Base-by-base conservation (phyloP, 2,888 invertebrate genomes). In the Euclidia mi region DNA sequence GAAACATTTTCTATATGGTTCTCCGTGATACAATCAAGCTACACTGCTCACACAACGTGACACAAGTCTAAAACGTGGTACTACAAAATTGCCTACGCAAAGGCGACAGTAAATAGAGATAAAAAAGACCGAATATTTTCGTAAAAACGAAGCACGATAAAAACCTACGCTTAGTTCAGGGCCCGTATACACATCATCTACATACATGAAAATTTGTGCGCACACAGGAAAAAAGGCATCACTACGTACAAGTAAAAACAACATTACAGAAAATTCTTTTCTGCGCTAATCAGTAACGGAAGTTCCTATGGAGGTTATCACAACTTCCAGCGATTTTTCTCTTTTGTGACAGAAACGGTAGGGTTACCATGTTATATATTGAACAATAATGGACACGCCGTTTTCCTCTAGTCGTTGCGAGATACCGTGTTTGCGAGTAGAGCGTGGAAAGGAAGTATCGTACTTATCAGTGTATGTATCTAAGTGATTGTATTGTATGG, bases 271-370 rank as follows among this genome's bases (percentile, higher is more conserved):
- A 78, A 82, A 84, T 85, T 81, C 79, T 81, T 81, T 80, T 73
- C 76, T 73, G 74, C 65, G 80, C 84, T 88, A 88, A 89, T 90
- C 89, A 88, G 88, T 74, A 76, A 57, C 74, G 83, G 81, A 87
- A 87, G 70, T 84, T 81, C 81, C 81, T 68, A 71, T 73, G 49
- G 62, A 51, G 77, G 83, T 85, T 88, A 85, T 90, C 88, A 90
- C 81, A 81, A 84, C 78, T 85, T 85, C 64, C 76, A 63, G 70
- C 65, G 61, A 76, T 79, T 76, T 82, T 78, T 79, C 77, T 79
- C 76, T 76, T 82, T 78, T 81, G 81, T 84, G 83, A 82, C 86
- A 86, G 56, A 55, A 46, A 41, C 47, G 48, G 64, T 77, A 78
- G 67, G 75, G 80, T 80, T 65, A 63, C 78, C 64, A 71, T 51